phyloP scores from a whole-genome alignment of 1,140 invertebrate species.

The Pomacea maculata region DNA sequence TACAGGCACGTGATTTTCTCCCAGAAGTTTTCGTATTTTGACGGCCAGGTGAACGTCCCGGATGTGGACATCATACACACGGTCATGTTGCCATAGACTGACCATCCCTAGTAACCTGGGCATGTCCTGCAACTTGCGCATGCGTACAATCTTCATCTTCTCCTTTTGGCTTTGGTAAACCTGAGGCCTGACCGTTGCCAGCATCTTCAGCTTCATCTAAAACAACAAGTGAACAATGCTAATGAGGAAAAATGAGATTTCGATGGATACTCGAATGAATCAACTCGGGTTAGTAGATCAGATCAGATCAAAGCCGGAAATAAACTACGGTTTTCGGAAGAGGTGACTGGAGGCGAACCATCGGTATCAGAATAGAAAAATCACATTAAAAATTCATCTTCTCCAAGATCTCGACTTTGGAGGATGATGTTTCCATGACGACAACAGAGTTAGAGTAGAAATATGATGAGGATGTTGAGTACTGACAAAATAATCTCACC shows the following conservation, averaged over 20 bases:
- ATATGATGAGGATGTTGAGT: not conserved
- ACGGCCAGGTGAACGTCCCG: slow-evolving; percentile 26
- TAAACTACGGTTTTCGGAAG: not conserved
- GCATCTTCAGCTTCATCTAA: slow-evolving; percentile 1
- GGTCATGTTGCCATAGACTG: not conserved
- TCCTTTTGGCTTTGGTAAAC: not conserved
- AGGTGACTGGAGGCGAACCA: not conserved
- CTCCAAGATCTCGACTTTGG: not conserved
- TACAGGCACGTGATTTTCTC: slow-evolving; percentile 34
- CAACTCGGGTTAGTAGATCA: not conserved
- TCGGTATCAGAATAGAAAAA: not conserved
- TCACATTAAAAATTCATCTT: not conserved
- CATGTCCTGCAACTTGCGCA: not conserved
- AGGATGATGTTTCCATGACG: not conserved
- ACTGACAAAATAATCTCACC: not conserved
- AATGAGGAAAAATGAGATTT: not conserved
- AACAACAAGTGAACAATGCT: not conserved
- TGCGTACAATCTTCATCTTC: not conserved
- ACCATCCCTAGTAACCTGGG: not conserved
- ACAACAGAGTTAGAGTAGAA: not conserved
- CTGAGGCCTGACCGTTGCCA: not conserved
- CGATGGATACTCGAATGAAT: not conserved
- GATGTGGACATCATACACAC: slow-evolving; percentile 18
- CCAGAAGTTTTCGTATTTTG: slow-evolving; percentile 30
- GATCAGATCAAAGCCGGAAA: not conserved